These are phyloP conservation scores for Sipha flava DNA, from an alignment of 1,140 invertebrate genomes.

Conservation along the genomic window DNA sequence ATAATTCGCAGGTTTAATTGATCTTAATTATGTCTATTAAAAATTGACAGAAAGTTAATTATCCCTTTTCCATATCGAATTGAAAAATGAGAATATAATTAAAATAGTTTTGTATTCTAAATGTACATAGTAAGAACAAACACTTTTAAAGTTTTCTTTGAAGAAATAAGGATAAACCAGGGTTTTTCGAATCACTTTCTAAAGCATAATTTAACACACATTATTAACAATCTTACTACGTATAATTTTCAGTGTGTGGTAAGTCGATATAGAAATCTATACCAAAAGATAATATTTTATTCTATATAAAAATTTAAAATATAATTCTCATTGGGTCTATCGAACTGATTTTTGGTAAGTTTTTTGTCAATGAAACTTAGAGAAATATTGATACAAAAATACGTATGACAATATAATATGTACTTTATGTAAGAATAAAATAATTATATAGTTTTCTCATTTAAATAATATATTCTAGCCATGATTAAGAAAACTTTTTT, in stretches of 20 bases:
- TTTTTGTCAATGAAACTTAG: neutral
- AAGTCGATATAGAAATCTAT: neutral
- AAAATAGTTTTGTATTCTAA: no score
- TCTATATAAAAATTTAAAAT: neutral
- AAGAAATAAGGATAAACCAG: no score
- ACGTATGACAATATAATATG: neutral
- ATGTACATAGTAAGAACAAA: no score
- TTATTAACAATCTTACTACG: no score
- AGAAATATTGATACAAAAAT: neutral
- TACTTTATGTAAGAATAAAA: neutral
- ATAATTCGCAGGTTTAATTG: no score
- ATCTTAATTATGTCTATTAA: no score
- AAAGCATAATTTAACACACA: no score
- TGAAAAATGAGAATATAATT: neutral
- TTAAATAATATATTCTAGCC: neutral
- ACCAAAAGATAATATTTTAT: no score
- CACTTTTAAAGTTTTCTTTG: no score
- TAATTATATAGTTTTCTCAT: neutral
- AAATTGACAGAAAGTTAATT: neutral
- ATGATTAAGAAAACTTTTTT: constrained; percentile 10
- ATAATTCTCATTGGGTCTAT: neutral
- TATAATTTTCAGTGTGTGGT: neutral
- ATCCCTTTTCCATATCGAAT: neutral
- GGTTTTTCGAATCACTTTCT: no score
- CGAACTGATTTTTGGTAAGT: neutral